Evolutionary conservation across 2,113 vertebrate species (phyloP).

Genomic region (Tychaedon coryphoeus): DNA sequence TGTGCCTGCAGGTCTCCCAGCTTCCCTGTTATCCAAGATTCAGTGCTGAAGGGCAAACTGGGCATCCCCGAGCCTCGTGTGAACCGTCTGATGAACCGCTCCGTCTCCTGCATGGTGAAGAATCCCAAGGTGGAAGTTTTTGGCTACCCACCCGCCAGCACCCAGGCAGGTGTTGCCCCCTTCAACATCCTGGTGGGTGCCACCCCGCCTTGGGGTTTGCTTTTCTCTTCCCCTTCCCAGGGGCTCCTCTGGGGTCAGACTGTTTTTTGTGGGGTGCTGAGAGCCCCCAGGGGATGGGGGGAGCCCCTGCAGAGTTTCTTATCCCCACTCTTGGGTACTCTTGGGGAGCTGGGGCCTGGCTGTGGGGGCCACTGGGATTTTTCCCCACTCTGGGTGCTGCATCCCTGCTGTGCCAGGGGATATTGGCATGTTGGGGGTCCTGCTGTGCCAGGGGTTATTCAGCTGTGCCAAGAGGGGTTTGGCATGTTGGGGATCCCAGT

Average conservation of each 20-base stretch:
- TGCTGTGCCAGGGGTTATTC: background rate
- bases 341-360: background rate
- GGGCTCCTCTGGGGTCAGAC: background rate
- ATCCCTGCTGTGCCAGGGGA: accelerated
- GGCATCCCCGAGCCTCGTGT: slow-evolving; percentile 90
- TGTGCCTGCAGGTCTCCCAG: slow-evolving; percentile 86
- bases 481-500: background rate
- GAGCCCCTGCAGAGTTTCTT: background rate
- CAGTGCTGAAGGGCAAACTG: slow-evolving; percentile 92
- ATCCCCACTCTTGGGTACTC: background rate
- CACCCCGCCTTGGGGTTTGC: slow-evolving; percentile 63
- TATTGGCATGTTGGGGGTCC: background rate
- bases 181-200: slow-evolving; percentile 78
- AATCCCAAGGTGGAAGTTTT: slow-evolving; percentile 96
- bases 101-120: slow-evolving; percentile 95
- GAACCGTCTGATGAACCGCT: slow-evolving; percentile 95
- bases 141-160: slow-evolving; percentile 90
- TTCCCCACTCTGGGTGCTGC: background rate
- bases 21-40: slow-evolving; percentile 95
- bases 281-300: no score
- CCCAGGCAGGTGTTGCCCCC: slow-evolving; percentile 86
- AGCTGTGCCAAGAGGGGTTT: accelerated
- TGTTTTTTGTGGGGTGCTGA: accelerated
- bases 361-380: accelerated
- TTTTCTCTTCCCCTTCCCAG: background rate